Evolutionary conservation across 2,888 invertebrate species (phyloP).

Genomic region (Heliconius cydno): DNA sequence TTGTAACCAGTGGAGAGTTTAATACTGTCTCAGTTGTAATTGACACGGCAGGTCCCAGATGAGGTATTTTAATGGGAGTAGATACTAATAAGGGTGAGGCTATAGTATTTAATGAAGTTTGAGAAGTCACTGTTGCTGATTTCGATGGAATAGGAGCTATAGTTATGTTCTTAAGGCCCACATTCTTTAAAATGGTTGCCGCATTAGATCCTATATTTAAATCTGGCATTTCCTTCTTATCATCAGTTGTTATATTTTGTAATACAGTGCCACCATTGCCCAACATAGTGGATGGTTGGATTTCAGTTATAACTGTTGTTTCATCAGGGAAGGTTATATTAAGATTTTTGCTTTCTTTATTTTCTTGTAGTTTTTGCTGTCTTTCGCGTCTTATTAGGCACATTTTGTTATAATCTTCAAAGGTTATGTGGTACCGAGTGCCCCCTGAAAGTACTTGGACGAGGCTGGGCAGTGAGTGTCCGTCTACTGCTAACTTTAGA

Average conservation of each 20-base stretch:
- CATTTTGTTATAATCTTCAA: constrained; percentile 92
- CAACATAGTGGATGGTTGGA: constrained; percentile 69
- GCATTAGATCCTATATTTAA: constrained; percentile 67
- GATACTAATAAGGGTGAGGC: constrained; percentile 64
- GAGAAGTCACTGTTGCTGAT: constrained; percentile 72
- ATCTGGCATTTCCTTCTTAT: constrained; percentile 60
- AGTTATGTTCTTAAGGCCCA: constrained; percentile 78
- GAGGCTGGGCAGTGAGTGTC: constrained; percentile 84
- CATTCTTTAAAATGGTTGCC: constrained; percentile 76
- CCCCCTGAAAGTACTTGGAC: constrained; percentile 91
- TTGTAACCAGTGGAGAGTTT: constrained; percentile 58
- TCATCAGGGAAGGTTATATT: constrained; percentile 53
- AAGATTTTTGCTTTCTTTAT: constrained; percentile 54
- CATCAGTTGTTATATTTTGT: constrained; percentile 60
- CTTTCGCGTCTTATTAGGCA: constrained; percentile 88
- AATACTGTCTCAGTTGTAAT: constrained; percentile 66
- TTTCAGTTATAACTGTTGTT: constrained; percentile 67
- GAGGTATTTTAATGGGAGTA: constrained; percentile 66
- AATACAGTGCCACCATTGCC: constrained; percentile 73
- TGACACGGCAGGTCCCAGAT: constrained; percentile 66
- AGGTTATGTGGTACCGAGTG: constrained; percentile 90
- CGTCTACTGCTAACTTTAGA: constrained; percentile 84
- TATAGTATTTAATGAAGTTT: constrained; percentile 57
- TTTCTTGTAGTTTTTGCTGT: constrained; percentile 83
- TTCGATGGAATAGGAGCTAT: constrained; percentile 77